Base-by-base conservation (phyloP, 2,113 vertebrate genomes). In the Spheniscus mendiculus region DNA sequence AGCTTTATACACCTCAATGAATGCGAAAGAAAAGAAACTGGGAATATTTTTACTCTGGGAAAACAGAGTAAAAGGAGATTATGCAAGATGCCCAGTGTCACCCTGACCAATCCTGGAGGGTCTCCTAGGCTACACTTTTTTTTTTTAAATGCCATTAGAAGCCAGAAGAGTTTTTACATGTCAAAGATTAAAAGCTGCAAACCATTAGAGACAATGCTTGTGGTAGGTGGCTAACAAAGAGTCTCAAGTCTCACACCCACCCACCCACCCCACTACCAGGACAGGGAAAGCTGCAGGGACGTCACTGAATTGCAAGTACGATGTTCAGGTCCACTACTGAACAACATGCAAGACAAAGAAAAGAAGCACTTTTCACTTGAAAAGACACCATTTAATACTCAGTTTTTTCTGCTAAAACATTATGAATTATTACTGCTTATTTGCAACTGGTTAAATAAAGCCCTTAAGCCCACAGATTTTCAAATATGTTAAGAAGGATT, bases 171-270 rank as follows among this genome's bases (percentile, higher is more conserved):
- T 62, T 82, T 74, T 87, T 61, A 72, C 56, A 70, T 56, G 44
- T 73, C 82, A 94, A 92, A 83, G 76, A 92, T 77, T 70, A 96
- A 96, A 83, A 90, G 67, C 91, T 96, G 45, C 76, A 90, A 81
- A 50, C 58, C 53, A 74, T 80, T 86, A 94, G 30, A 90, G 82
- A 76, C 89, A 71, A 86, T 70, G 49, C 11, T 83, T 86, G 76
- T 0, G 12, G 66, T 69, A 58, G 38, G 63, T 58, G 87, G 87
- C 25, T 89, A 80, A 81, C 27, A 4, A 80, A 70, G 36, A 87
- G 47, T 23, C 15, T 21, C 58, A 88, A 92, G 67, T 22, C 62
- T 79, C 78, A 50, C 12, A 52, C 2, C 25, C 66, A 25, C 7
- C 12, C n/a, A 70, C 27, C 11, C 6, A 15, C 17, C 19, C 4